These are phyloP conservation scores for Agapornis canus DNA, from an alignment of 2,797 vertebrate species.

Conservation along the genomic window DNA sequence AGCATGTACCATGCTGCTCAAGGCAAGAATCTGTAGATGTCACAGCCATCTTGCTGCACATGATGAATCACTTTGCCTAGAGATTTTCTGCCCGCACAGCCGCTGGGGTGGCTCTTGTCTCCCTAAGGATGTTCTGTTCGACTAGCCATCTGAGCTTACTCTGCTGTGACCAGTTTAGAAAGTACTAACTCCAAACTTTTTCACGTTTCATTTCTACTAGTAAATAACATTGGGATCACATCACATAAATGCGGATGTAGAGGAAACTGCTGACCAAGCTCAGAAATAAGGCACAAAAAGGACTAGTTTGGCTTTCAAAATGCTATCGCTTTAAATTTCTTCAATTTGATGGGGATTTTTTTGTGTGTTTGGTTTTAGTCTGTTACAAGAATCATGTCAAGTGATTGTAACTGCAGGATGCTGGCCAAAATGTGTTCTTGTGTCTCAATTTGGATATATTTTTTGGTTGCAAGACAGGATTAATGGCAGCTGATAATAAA, in stretches of 20 bases:
- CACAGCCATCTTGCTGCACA: conserved; percentile 56
- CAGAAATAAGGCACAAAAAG: neutral
- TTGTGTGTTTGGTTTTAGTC: neutral
- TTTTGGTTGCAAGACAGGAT: neutral
- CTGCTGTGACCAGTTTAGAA: neutral
- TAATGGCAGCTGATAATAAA: neutral
- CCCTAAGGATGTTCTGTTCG: conserved; percentile 7
- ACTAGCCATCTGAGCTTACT: conserved; percentile 39
- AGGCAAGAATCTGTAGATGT: conserved; percentile 64
- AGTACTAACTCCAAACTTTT: neutral
- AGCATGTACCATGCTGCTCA: conserved; percentile 13
- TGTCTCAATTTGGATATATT: neutral
- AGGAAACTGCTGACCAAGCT: neutral
- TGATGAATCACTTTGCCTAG: conserved; percentile 62
- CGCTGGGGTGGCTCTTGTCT: conserved; percentile 8
- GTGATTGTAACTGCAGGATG: neutral
- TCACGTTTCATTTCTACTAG: neutral
- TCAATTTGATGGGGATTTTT: neutral
- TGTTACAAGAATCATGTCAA: neutral
- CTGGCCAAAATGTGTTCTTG: neutral
- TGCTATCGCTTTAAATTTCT: neutral
- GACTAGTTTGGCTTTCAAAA: neutral
- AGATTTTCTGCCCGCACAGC: conserved; percentile 29
- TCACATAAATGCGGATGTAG: neutral
- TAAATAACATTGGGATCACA: neutral